These are phyloP conservation scores for Tiliacea aurago DNA, from an alignment of 2,888 invertebrate genomes.

Conservation along the genomic window DNA sequence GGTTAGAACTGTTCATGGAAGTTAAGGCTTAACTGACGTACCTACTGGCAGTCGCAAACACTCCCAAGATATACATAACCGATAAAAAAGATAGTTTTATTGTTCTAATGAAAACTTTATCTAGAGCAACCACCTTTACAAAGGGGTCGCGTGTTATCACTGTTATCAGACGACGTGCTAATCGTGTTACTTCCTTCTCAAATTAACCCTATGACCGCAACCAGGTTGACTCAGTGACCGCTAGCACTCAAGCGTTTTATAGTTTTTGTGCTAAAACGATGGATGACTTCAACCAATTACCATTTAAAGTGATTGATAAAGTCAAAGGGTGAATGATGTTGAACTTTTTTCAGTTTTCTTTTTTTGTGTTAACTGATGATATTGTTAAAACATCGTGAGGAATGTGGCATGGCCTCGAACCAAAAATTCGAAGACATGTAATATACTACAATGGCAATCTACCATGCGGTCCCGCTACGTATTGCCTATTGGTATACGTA, in stretches of 20 bases:
- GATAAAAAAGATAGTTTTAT: slow-evolving; percentile 61
- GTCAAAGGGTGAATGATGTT: slow-evolving; percentile 31
- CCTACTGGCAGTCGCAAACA: slow-evolving; percentile 44
- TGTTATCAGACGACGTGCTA: slow-evolving; percentile 61
- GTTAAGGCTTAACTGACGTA: slow-evolving; percentile 39
- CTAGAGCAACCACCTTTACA: slow-evolving; percentile 73
- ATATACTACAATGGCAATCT: background rate
- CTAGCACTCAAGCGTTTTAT: slow-evolving; percentile 24
- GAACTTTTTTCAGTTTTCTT: slow-evolving; percentile 15
- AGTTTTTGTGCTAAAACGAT: slow-evolving; percentile 37
- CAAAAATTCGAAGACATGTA: background rate
- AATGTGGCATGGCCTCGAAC: background rate
- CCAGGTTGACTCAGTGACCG: slow-evolving; percentile 42
- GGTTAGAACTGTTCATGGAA: background rate
- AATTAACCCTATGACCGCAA: slow-evolving; percentile 48
- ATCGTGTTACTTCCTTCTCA: slow-evolving; percentile 51
- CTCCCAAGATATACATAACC: slow-evolving; percentile 55
- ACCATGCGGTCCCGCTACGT: too few relatives aligned
- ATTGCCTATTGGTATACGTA: background rate
- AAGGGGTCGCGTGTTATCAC: slow-evolving; percentile 69
- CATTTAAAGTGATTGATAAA: slow-evolving; percentile 42
- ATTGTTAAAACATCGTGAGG: slow-evolving; percentile 10
- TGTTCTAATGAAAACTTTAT: slow-evolving; percentile 64
- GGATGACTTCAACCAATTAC: slow-evolving; percentile 47
- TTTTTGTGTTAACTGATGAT: background rate